Percentiles rank a stretch among this genome's conserved stretches.
These are phyloP conservation scores for Leptogaster cylindrica DNA, from an alignment of 2,888 invertebrate genomes.

Conservation along the genomic window DNA sequence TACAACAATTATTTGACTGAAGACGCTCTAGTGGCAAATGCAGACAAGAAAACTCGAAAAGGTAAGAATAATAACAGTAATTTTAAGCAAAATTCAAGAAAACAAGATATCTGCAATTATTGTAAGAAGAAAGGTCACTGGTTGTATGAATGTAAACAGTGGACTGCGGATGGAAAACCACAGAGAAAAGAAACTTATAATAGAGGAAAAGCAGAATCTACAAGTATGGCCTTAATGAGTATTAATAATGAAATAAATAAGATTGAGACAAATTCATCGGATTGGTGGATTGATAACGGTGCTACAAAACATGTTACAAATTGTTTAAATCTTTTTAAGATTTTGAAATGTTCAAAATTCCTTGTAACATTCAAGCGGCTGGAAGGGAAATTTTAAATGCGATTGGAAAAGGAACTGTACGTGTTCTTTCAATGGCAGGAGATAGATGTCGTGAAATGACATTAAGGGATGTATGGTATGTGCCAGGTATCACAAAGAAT, in stretches of 20 bases:
- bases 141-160: slow-evolving; percentile 38
- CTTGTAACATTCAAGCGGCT: no score
- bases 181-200: slow-evolving; percentile 17
- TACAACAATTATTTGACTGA: no score
- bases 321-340: no score
- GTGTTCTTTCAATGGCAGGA: slow-evolving; percentile 43
- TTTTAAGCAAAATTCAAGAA: slow-evolving; percentile 27
- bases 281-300: slow-evolving; percentile 44
- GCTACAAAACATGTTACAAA: slow-evolving; percentile 41
- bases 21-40: no score
- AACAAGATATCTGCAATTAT: slow-evolving; percentile 41
- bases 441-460: slow-evolving; percentile 45
- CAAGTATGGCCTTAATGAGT: no score
- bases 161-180: slow-evolving; percentile 45
- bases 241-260: slow-evolving; percentile 6
- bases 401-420: slow-evolving; percentile 46
- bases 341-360: no score
- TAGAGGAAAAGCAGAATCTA: background rate
- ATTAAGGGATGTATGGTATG: slow-evolving; percentile 51
- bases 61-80: no score
- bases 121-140: slow-evolving; percentile 46
- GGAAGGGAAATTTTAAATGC: slow-evolving; percentile 47
- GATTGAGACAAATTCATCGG: slow-evolving; percentile 4
- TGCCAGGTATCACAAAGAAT: slow-evolving; percentile 50
- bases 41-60: no score